Conservation (phyloP, 2,888 invertebrate genomes). For the Conchocele bisecta region DNA sequence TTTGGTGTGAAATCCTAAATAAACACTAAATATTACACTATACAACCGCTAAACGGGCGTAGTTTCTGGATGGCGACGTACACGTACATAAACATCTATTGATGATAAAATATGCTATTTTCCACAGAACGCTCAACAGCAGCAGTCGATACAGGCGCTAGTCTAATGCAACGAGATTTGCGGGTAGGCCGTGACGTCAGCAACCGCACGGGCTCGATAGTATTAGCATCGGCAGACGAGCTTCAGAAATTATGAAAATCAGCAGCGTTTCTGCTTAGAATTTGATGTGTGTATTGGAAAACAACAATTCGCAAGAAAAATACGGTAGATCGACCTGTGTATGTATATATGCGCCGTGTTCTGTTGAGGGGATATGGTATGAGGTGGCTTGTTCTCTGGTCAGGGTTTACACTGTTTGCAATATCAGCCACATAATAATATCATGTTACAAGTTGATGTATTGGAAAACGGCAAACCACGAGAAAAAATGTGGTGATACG, state of each 20-base stretch:
- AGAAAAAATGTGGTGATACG: too few relatives aligned
- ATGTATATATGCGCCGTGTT: too few relatives aligned
- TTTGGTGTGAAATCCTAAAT: not conserved
- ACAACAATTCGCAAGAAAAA: too few relatives aligned
- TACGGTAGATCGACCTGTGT: too few relatives aligned
- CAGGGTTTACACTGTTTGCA: too few relatives aligned
- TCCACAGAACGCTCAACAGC: conserved; percentile 26
- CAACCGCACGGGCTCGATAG: conserved; percentile 73
- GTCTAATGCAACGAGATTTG: conserved; percentile 59
- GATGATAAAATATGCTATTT: conserved; percentile 56
- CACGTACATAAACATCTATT: conserved; percentile 18
- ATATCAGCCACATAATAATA: too few relatives aligned
- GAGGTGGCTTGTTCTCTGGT: too few relatives aligned
- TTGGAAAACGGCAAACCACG: too few relatives aligned
- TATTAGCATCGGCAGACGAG: conserved; percentile 72
- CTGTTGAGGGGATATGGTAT: too few relatives aligned
- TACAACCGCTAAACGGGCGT: conserved; percentile 39
- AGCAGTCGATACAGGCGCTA: conserved; percentile 40
- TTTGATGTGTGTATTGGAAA: too few relatives aligned
- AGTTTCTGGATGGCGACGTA: conserved; percentile 27
- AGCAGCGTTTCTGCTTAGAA: too few relatives aligned
- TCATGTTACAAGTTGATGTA: too few relatives aligned
- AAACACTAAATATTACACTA: not conserved
- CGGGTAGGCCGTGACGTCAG: conserved; percentile 76
- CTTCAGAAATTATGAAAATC: conserved; percentile 78